These are phyloP conservation scores for Psophia crepitans DNA, from an alignment of 2,113 vertebrate genomes.

Conservation along the genomic window DNA sequence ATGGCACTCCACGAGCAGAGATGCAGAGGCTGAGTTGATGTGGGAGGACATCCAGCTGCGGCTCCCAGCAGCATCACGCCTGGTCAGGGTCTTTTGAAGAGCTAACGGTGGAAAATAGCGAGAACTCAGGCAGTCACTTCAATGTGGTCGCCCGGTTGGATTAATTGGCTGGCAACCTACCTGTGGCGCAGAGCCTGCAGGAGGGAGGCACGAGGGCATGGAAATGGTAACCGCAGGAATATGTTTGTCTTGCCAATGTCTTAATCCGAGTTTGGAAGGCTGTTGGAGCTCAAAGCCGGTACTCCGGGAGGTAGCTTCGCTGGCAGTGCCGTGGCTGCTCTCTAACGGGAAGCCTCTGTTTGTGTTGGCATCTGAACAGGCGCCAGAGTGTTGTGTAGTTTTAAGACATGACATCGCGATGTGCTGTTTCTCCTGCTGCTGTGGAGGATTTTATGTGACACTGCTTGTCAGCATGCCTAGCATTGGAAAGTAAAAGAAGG, in stretches of 20 bases:
- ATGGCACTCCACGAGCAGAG: fast-evolving
- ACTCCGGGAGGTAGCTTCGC: fast-evolving
- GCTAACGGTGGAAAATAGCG: fast-evolving
- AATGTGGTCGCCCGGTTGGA: background rate
- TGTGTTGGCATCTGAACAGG: background rate
- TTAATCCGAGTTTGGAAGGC: background rate
- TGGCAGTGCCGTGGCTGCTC: background rate
- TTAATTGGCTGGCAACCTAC: fast-evolving
- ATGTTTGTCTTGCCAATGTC: background rate
- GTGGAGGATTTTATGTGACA: background rate
- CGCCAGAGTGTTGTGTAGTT: fast-evolving
- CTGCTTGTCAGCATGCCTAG: background rate
- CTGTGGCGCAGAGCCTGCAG: background rate
- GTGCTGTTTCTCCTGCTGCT: background rate
- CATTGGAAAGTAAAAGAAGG: background rate
- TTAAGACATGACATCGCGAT: background rate
- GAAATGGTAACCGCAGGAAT: background rate
- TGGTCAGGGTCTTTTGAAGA: background rate
- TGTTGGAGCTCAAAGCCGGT: background rate
- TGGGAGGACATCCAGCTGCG: fast-evolving
- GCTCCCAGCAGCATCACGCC: background rate
- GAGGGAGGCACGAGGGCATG: background rate
- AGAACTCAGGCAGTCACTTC: fast-evolving
- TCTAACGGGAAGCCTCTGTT: background rate
- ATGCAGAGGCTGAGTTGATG: background rate